These are phyloP conservation scores for Trichacis sp. DNA, from an alignment of 2,888 invertebrate species.

Conservation along the genomic window DNA sequence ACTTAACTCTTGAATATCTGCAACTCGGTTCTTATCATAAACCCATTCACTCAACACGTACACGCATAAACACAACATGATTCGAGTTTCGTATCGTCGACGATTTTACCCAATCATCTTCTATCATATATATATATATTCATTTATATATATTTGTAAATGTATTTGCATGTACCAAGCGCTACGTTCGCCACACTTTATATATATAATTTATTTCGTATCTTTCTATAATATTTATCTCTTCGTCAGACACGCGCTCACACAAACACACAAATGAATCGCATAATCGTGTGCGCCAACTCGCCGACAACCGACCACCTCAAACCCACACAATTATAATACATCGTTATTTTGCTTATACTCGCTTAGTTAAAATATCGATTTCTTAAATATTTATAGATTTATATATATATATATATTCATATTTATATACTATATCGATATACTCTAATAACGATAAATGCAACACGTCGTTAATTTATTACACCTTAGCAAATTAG, in stretches of 20 bases:
- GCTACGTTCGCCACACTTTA: constrained; percentile 34
- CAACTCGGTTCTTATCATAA: too few species aligned
- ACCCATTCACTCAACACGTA: background rate
- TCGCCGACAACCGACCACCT: constrained; percentile 36
- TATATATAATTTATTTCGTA: constrained; percentile 30
- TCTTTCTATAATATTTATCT: constrained; percentile 12
- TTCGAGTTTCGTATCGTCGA: constrained; percentile 25
- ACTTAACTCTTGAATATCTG: too few species aligned
- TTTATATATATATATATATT: too few species aligned
- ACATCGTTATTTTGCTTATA: constrained; percentile 58
- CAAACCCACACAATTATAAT: constrained; percentile 41
- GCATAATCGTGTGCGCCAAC: too few species aligned
- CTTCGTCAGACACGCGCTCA: constrained; percentile 25
- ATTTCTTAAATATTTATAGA: too few species aligned
- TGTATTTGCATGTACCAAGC: constrained; percentile 34
- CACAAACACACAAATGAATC: constrained; percentile 32
- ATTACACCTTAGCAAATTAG: constrained; percentile 68
- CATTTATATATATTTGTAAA: constrained; percentile 22
- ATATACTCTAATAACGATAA: constrained; percentile 68
- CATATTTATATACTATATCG: constrained; percentile 52
- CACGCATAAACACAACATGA: constrained; percentile 11
- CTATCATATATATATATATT: too few species aligned
- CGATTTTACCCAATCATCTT: constrained; percentile 4
- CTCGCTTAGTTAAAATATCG: too few species aligned
- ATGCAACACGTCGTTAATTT: constrained; percentile 67